These are phyloP conservation scores for Leptopilina syphax DNA, from an alignment of 2,888 invertebrate genomes.

Conservation along the genomic window DNA sequence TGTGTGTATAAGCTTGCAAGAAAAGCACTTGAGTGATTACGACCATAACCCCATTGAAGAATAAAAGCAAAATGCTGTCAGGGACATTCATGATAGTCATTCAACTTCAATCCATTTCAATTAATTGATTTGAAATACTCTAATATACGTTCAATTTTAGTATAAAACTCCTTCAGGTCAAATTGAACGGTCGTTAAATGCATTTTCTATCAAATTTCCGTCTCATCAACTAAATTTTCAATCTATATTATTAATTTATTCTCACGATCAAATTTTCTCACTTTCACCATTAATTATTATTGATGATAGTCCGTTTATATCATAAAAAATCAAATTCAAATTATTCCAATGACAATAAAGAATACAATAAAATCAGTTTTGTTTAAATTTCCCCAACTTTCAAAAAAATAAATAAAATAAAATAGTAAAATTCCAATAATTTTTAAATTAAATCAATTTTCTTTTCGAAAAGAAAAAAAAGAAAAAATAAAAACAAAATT, in stretches of 20 bases:
- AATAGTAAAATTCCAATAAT: no score
- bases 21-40: background rate
- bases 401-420: no score
- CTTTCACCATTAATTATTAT: background rate
- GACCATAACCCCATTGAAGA: background rate
- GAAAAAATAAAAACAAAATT: no score
- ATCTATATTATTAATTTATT: slow-evolving; percentile 9
- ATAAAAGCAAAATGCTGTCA: slow-evolving; percentile 11
- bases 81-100: background rate
- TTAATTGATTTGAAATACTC: slow-evolving; percentile 23
- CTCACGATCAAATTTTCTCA: background rate
- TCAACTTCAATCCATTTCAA: slow-evolving; percentile 24
- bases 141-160: slow-evolving; percentile 10
- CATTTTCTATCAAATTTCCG: background rate
- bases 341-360: no score
- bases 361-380: no score
- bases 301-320: background rate
- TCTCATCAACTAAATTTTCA: background rate
- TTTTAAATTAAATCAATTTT: no score
- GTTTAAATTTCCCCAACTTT: no score
- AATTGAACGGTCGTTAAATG: background rate
- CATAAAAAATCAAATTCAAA: no score
- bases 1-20: background rate
- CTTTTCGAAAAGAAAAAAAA: no score
- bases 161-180: background rate